A percentile compares a stretch with the other conserved stretches of the same genome.
Conservation (phyloP, 2,113 vertebrate genomes). For the Pelodiscus sinensis region DNA sequence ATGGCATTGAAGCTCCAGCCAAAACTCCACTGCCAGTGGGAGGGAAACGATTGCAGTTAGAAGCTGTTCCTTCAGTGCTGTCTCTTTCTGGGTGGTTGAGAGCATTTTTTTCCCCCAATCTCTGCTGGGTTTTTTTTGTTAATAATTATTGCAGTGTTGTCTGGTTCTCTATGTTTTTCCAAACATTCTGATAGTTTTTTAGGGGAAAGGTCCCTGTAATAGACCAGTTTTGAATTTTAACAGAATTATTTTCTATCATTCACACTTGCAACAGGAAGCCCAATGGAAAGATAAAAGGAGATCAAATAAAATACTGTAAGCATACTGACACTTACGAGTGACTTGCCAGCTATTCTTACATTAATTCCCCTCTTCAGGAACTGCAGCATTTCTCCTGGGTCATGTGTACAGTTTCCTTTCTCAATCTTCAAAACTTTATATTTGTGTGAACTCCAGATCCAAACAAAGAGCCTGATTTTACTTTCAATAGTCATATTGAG, state of each 20-base stretch:
- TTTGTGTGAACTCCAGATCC: background rate
- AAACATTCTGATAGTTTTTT: background rate
- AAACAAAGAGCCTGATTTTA: background rate
- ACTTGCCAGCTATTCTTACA: background rate
- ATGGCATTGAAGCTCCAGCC: background rate
- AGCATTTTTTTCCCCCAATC: background rate
- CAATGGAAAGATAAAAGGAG: background rate
- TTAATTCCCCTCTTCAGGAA: background rate
- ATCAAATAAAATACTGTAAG: background rate
- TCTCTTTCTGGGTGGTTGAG: background rate
- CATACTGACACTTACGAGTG: background rate
- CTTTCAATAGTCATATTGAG: background rate
- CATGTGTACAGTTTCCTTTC: background rate
- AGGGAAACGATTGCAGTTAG: background rate
- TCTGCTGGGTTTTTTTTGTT: background rate
- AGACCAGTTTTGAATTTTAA: slow-evolving; percentile 16
- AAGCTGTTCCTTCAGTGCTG: background rate
- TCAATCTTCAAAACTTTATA: background rate
- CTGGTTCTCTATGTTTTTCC: background rate
- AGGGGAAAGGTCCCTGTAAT: background rate
- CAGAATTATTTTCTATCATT: background rate
- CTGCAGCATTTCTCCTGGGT: background rate
- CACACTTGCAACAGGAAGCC: background rate
- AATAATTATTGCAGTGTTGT: background rate
- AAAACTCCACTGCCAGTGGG: background rate